A percentile compares a stretch with the other conserved stretches of the same genome.
Conservation (phyloP, 2,888 invertebrate species). For the Chirona hameri region DNA sequence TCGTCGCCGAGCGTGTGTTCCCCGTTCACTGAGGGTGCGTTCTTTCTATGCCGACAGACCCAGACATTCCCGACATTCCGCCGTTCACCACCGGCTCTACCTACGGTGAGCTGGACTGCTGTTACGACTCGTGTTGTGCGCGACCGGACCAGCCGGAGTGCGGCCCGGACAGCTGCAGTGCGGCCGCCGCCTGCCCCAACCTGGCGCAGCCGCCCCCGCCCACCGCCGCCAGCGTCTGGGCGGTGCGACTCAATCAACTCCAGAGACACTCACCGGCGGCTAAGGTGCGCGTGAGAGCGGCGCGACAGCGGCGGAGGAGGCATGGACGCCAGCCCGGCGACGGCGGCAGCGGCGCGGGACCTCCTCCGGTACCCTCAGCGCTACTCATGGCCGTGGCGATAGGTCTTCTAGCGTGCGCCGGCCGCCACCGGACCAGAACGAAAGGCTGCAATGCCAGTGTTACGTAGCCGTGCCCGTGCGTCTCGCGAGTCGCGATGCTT, state of each 20-base stretch:
- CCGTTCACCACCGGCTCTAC: not conserved
- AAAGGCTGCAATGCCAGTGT: not conserved
- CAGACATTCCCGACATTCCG: not conserved
- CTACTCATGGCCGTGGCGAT: not conserved
- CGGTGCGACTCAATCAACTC: not conserved
- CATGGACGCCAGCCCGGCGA: not conserved
- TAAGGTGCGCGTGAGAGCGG: not conserved
- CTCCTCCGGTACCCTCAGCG: not conserved
- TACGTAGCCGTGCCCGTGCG: not conserved
- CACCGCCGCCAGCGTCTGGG: no score
- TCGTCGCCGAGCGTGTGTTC: no score
- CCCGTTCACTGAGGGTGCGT: no score
- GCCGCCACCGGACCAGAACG: slow-evolving; percentile 1
- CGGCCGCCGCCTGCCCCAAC: not conserved
- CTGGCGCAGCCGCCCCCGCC: not conserved
- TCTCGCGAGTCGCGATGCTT: not conserved
- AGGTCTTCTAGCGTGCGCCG: not conserved
- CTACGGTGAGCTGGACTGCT: slow-evolving; percentile 4
- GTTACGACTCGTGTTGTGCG: not conserved
- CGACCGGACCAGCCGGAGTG: not conserved
- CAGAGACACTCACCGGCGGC: slow-evolving; percentile 24
- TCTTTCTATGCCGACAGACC: not conserved
- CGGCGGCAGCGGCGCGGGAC: not conserved
- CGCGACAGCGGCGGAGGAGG: not conserved
- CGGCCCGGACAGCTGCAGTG: not conserved